phyloP scores from a whole-genome alignment of 2,888 invertebrate species.

The Pyralis farinalis region DNA sequence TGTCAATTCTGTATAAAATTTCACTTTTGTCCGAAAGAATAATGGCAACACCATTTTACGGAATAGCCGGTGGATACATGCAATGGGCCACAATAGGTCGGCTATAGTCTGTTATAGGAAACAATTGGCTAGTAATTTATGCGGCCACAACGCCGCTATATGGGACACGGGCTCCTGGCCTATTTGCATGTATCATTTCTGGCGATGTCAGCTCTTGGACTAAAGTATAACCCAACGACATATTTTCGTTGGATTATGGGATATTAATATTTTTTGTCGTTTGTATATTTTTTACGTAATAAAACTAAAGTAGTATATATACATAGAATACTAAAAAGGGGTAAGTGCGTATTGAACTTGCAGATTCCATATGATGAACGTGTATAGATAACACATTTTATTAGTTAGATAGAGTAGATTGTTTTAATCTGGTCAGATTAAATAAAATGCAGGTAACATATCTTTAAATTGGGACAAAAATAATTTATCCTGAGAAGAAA shows the following conservation, averaged over 20 bases:
- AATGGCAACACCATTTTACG: background rate
- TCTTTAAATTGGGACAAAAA: too few species aligned
- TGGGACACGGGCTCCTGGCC: constrained; percentile 35
- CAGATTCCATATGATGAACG: too few species aligned
- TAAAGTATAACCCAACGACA: constrained; percentile 1
- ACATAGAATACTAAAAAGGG: too few species aligned
- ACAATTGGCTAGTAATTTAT: constrained; percentile 69
- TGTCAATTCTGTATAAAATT: constrained; percentile 14
- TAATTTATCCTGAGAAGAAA: too few species aligned
- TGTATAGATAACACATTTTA: too few species aligned
- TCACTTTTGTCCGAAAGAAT: background rate
- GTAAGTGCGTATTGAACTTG: too few species aligned
- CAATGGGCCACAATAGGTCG: constrained; percentile 34
- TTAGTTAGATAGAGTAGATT: too few species aligned
- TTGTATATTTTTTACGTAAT: too few species aligned
- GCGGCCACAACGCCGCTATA: constrained; percentile 44
- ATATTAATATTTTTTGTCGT: constrained; percentile 4
- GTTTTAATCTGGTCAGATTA: too few species aligned
- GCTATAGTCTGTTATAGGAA: constrained; percentile 42
- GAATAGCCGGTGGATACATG: background rate
- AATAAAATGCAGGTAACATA: too few species aligned
- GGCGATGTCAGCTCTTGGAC: constrained; percentile 37
- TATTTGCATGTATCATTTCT: constrained; percentile 61
- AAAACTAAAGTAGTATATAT: too few species aligned
- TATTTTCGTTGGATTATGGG: constrained; percentile 1